These are phyloP conservation scores for Drosophila kurseongensis DNA, from an alignment of 1,140 invertebrate species.

Conservation along the genomic window DNA sequence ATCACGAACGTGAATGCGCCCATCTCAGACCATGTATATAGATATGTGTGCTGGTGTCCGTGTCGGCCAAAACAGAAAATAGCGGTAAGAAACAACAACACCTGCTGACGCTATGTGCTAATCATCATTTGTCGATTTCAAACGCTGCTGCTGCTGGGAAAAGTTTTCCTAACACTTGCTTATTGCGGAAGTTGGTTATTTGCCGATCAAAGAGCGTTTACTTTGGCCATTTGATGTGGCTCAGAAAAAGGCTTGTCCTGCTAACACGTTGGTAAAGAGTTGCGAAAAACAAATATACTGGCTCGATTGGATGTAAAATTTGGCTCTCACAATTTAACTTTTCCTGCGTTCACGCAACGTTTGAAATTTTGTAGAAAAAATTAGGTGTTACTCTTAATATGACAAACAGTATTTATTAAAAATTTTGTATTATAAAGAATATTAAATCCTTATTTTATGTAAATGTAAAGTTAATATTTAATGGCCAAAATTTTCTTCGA, in stretches of 20 bases:
- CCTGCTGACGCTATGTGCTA: constrained; percentile 52
- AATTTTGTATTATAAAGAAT: no score
- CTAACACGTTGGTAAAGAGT: constrained; percentile 1
- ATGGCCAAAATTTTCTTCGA: no score
- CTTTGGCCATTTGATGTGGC: constrained; percentile 17
- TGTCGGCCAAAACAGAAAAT: constrained; percentile 63
- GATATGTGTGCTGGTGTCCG: constrained; percentile 22
- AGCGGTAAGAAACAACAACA: constrained; percentile 29
- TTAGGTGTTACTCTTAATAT: no score
- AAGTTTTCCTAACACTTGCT: constrained; percentile 29
- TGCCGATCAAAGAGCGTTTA: constrained; percentile 38
- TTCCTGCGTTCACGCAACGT: not conserved
- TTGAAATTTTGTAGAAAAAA: not conserved
- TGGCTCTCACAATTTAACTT: not conserved
- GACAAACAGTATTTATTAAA: not conserved
- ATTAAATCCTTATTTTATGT: no score
- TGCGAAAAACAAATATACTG: not conserved
- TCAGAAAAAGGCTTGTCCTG: not conserved
- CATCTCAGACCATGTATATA: constrained; percentile 27
- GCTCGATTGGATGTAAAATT: not conserved
- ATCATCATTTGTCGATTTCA: constrained; percentile 48
- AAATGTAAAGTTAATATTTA: no score
- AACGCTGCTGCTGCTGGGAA: constrained; percentile 18
- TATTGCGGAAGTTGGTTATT: constrained; percentile 44
- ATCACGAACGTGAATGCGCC: constrained; percentile 68